Percentiles rank a stretch among this genome's conserved stretches.
Evolutionary conservation across 2,888 invertebrate genomes (phyloP).

Genomic region (Dasypolia templi): DNA sequence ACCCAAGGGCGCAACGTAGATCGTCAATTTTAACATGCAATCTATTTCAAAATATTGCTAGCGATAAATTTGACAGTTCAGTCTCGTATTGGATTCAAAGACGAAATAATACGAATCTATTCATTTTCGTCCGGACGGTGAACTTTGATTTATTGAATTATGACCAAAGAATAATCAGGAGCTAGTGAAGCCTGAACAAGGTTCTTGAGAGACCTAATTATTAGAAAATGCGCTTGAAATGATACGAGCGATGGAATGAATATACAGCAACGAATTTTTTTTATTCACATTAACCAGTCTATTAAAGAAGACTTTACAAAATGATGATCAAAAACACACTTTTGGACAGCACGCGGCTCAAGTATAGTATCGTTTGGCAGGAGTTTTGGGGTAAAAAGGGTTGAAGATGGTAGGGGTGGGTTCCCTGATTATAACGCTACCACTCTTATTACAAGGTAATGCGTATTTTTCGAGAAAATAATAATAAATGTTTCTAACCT

Average conservation of each 20-base stretch:
- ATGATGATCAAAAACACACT: background rate
- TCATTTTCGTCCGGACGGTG: background rate
- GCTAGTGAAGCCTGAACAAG: too few species aligned
- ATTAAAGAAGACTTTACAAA: background rate
- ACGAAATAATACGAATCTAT: constrained; percentile 12
- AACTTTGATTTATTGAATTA: constrained; percentile 1
- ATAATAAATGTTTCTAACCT: too few species aligned
- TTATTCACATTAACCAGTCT: too few species aligned
- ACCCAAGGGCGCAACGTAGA: background rate
- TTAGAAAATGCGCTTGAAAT: background rate
- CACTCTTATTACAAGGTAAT: too few species aligned
- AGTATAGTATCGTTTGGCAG: too few species aligned
- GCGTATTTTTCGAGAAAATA: too few species aligned
- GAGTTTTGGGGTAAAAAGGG: too few species aligned
- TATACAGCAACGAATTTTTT: background rate
- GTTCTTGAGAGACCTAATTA: background rate
- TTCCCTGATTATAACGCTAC: too few species aligned
- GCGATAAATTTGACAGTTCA: constrained; percentile 26
- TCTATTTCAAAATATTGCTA: constrained; percentile 36
- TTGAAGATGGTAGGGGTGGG: too few species aligned
- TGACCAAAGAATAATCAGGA: too few species aligned
- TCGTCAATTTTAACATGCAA: constrained; percentile 26
- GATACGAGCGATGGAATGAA: too few species aligned
- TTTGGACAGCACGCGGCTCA: background rate
- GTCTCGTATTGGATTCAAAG: constrained; percentile 4